Base-by-base conservation (phyloP, 2,113 vertebrate species). In the Sander lucioperca region DNA sequence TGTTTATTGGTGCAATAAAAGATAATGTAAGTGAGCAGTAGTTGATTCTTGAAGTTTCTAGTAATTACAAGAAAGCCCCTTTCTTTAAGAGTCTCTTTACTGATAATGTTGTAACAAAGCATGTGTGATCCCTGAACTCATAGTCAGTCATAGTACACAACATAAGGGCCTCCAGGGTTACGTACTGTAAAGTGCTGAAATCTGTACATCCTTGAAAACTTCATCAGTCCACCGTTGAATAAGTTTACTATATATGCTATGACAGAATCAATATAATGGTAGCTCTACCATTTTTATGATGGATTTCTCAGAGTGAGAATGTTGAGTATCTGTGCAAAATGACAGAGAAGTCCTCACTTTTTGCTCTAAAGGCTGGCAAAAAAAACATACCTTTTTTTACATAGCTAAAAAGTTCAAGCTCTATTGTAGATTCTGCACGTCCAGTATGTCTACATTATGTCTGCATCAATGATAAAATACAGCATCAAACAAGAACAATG, bases 1-100 rank as follows among this genome's bases (percentile, higher is more conserved):
- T 77, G 59, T 78, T 88, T 86, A 87, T 86, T 62, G 79, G 57
- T 62, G 65, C 68, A 56, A 64, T 85, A 78, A 75, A 79, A 62
- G 73, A 16, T 15, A 63, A 80, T 77, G 56, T 82, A 72, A 83
- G 82, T 77, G 56, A 68, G 39, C 9, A 4, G 74, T n/a, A 50
- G 69, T 58, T 58, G 75, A 70, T 78, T 74, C 54, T n/a, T 75
- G 80, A 69, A 70, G 56, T 58, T 75, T 48, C 33, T 62, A 65
- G 57, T 66, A 51, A 82, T 80, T 47, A 76, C 76, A 73, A 69
- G 16, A 76, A 74, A 76, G 59, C 1, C 39, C 14, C 6, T 78
- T 75, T 47, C 12, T n/a, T 61, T 59, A 56, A 58, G 59, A 36
- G 56, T 76, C 47, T 63, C 16, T 21, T 47, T 10, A 21, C 30